phyloP scores from a whole-genome alignment of 1,140 invertebrate genomes.

The Calliphora vicina region DNA sequence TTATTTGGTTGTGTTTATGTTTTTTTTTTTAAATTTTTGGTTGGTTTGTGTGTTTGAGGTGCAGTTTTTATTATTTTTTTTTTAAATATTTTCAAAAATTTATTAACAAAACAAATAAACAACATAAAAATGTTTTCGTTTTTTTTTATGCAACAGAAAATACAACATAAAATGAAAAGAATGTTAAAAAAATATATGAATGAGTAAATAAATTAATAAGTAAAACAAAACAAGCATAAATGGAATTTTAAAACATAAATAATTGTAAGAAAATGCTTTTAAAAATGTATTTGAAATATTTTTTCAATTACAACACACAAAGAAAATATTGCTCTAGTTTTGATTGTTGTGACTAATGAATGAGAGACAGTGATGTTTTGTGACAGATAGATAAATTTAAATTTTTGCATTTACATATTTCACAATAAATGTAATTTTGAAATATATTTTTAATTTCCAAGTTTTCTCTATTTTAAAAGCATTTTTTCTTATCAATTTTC shows the following conservation, averaged over 20 bases:
- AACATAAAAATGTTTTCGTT: slow-evolving; percentile 20
- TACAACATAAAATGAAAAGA: slow-evolving; percentile 42
- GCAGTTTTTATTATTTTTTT: slow-evolving; percentile 36
- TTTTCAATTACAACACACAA: background rate
- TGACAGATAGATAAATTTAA: no score
- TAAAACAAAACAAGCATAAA: slow-evolving; percentile 25
- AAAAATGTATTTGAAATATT: background rate
- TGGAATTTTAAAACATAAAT: background rate
- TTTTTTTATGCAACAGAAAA: slow-evolving; percentile 40
- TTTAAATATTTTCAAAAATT: slow-evolving; percentile 50
- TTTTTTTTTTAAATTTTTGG: background rate
- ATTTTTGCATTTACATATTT: no score
- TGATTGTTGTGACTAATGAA: no score
- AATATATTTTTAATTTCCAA: background rate
- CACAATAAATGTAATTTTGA: no score
- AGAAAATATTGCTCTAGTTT: no score
- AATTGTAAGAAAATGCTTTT: slow-evolving; percentile 38
- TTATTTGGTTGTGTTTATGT: background rate
- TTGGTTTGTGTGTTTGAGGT: slow-evolving; percentile 40
- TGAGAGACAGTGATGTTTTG: no score
- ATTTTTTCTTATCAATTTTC: background rate
- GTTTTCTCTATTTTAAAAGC: background rate
- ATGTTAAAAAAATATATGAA: slow-evolving; percentile 42
- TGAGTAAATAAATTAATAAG: slow-evolving; percentile 43
- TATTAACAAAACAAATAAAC: slow-evolving; percentile 59